Conservation (phyloP, 2,113 vertebrate species). For the Eclectus roratus region DNA sequence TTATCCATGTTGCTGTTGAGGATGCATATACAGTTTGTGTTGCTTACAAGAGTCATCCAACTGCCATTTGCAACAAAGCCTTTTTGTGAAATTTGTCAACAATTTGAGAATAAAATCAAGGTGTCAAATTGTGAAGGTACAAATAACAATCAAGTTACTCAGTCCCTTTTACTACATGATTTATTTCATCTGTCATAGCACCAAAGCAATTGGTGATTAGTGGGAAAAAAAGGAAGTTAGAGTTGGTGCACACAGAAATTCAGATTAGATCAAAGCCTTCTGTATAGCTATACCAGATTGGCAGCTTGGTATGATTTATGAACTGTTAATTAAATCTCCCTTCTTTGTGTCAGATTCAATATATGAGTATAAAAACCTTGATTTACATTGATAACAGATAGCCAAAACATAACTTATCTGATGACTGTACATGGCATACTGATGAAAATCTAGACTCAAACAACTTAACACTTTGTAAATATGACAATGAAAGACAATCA, state of each 20-base stretch:
- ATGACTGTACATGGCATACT: background rate
- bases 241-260: background rate
- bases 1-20: background rate
- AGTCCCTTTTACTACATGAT: background rate
- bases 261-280: background rate
- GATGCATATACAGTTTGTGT: background rate
- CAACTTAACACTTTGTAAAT: background rate
- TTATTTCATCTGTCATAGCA: background rate
- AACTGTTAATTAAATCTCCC: background rate
- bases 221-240: background rate
- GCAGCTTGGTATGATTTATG: background rate
- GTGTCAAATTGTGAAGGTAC: background rate
- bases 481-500: background rate
- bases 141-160: background rate
- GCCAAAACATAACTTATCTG: background rate
- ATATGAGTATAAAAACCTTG: background rate
- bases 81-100: background rate
- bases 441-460: background rate
- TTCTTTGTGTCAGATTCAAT: background rate
- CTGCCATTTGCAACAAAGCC: background rate
- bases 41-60: background rate
- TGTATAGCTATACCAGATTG: background rate
- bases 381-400: background rate
- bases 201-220: background rate
- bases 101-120: background rate